Percentiles rank a stretch among this genome's conserved stretches.
These are phyloP conservation scores for Channa striata DNA, from an alignment of 2,797 vertebrate genomes.

Conservation along the genomic window DNA sequence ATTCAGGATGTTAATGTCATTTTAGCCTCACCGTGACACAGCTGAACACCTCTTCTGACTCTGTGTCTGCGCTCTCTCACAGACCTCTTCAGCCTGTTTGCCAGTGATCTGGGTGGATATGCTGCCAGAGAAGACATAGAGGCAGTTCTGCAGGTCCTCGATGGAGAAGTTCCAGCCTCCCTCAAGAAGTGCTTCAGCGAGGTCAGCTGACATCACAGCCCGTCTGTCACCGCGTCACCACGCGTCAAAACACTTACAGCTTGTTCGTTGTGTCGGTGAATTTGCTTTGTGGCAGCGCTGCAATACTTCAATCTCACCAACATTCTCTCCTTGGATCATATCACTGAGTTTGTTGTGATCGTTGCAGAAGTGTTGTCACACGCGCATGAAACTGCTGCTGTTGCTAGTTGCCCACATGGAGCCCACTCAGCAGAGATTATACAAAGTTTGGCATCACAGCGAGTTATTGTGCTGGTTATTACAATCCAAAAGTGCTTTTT, in stretches of 20 bases:
- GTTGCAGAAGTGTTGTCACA: constrained; percentile 7
- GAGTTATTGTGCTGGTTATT: constrained; percentile 34
- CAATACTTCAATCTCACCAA: neutral
- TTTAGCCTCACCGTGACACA: constrained; percentile 65
- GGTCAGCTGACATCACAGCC: constrained; percentile 78
- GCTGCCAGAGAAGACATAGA: constrained; percentile 96
- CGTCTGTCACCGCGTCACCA: neutral
- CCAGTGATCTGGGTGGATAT: constrained; percentile 94
- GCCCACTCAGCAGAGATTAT: constrained; percentile 15
- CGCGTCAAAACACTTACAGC: neutral
- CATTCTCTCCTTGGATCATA: neutral
- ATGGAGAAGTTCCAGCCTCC: constrained; percentile 93
- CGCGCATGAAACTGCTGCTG: constrained; percentile 14
- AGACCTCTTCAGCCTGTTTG: constrained; percentile 99
- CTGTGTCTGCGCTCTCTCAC: constrained; percentile 18
- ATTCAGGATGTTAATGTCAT: too few relatives aligned
- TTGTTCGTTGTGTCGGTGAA: neutral
- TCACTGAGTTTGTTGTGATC: constrained; percentile 1
- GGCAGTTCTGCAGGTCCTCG: constrained; percentile 91
- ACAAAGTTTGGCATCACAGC: constrained; percentile 7
- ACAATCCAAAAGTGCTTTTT: constrained; percentile 48
- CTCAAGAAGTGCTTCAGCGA: constrained; percentile 95
- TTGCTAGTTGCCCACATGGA: constrained; percentile 10
- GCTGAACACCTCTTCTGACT: constrained; percentile 5
- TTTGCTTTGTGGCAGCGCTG: neutral